Conservation (phyloP, 1,140 invertebrate species). For the Wiebesia pumilae region DNA sequence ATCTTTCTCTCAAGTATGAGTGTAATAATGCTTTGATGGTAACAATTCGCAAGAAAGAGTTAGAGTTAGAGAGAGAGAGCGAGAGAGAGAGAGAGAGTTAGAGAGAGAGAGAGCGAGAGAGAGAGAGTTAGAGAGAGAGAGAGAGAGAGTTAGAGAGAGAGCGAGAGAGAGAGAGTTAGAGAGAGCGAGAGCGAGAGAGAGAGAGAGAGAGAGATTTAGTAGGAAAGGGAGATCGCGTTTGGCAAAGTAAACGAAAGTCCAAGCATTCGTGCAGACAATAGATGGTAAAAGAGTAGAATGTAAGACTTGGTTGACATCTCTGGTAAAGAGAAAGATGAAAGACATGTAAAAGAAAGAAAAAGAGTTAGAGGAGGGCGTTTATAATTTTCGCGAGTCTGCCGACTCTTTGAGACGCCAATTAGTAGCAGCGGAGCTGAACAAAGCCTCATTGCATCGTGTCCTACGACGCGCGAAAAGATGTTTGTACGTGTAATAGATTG, state of each 20-base stretch:
- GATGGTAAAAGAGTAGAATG: conserved; percentile 47
- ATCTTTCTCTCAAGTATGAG: too few relatives aligned
- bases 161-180: too few relatives aligned
- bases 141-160: background rate
- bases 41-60: background rate
- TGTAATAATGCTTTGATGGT: too few relatives aligned
- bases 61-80: background rate
- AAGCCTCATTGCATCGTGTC: background rate
- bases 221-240: background rate
- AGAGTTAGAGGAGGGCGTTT: conserved; percentile 63
- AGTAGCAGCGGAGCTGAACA: conserved; percentile 73
- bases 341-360: background rate
- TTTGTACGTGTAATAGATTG: conserved; percentile 76
- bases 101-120: too few relatives aligned
- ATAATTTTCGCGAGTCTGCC: conserved; percentile 68
- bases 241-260: background rate
- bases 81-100: background rate
- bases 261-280: background rate
- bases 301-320: conserved; percentile 43
- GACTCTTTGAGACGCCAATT: conserved; percentile 73
- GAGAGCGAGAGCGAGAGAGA: background rate
- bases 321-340: conserved; percentile 26
- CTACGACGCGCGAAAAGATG: conserved; percentile 63
- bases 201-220: background rate
- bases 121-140: background rate